Conservation (phyloP, 2,888 invertebrate genomes). For the Esperia sulphurella region DNA sequence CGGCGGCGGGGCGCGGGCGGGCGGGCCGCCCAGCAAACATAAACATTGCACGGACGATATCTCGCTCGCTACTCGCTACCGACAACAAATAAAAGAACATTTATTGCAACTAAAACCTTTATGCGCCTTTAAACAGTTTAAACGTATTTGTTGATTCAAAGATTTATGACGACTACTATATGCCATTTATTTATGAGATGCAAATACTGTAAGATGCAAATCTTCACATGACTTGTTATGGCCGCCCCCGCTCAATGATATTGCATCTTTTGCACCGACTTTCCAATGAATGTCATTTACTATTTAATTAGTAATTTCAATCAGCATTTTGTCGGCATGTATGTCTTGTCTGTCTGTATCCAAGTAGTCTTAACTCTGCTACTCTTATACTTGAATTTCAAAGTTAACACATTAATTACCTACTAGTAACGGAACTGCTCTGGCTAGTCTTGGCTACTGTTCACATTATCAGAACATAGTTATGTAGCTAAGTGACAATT, state of each 20-base stretch:
- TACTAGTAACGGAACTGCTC: no score
- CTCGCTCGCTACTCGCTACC: conserved; percentile 12
- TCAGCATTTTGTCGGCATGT: no score
- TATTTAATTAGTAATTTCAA: no score
- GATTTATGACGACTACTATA: background rate
- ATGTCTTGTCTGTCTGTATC: no score
- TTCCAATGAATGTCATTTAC: no score
- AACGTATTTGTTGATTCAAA: conserved; percentile 1
- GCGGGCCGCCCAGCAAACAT: conserved; percentile 40
- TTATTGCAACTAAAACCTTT: conserved; percentile 12
- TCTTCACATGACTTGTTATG: no score
- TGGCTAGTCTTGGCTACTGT: background rate
- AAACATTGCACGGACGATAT: conserved; percentile 49
- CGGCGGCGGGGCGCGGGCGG: conserved; percentile 40
- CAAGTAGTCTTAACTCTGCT: no score
- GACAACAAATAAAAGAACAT: conserved; percentile 10
- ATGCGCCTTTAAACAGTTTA: conserved; percentile 6
- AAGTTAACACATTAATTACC: no score
- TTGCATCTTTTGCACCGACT: no score
- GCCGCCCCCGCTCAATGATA: no score
- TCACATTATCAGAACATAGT: background rate
- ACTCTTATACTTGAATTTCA: no score
- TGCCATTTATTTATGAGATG: background rate
- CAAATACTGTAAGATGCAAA: background rate
- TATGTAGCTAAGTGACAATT: conserved; percentile 1